A percentile compares a stretch with the other conserved stretches of the same genome.
phyloP scores from a whole-genome alignment of 1,140 invertebrate species.

The Hesperophylax magnus region DNA sequence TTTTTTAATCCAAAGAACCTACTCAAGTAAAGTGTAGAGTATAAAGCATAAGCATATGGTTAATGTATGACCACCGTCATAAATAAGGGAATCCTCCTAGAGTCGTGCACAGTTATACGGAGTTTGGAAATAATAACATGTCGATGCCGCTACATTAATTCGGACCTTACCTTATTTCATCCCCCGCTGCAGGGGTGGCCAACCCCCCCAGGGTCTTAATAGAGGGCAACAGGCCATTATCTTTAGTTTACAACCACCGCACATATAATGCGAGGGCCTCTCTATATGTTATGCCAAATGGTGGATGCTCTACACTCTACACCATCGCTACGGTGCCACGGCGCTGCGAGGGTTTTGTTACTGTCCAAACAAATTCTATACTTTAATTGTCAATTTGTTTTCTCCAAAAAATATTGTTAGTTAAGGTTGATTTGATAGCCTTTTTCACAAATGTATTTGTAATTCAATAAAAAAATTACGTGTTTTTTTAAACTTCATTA shows the following conservation, averaged over 20 bases:
- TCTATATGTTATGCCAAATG: slow-evolving; percentile 55
- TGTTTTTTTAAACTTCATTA: too few species aligned
- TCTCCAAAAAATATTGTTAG: too few species aligned
- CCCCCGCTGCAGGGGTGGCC: slow-evolving; percentile 26
- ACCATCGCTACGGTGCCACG: slow-evolving; percentile 22
- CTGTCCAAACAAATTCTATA: not conserved
- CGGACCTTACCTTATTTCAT: slow-evolving; percentile 56
- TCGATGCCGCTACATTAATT: slow-evolving; percentile 58
- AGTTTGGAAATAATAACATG: slow-evolving; percentile 56
- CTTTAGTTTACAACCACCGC: slow-evolving; percentile 55
- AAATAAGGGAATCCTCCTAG: slow-evolving; percentile 54
- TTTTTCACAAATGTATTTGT: too few species aligned
- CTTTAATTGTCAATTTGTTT: too few species aligned
- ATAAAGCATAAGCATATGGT: too few species aligned
- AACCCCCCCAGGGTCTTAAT: slow-evolving; percentile 29
- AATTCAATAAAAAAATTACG: too few species aligned
- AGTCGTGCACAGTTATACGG: slow-evolving; percentile 40
- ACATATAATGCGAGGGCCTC: slow-evolving; percentile 55
- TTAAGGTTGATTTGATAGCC: too few species aligned
- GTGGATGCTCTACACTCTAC: slow-evolving; percentile 49
- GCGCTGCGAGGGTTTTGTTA: slow-evolving; percentile 43
- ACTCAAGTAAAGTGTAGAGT: too few species aligned
- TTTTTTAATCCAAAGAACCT: too few species aligned
- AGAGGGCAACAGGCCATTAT: slow-evolving; percentile 54
- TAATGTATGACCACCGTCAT: slow-evolving; percentile 54